Conservation (phyloP, 2,113 vertebrate species). For the Fregetta grallaria region DNA sequence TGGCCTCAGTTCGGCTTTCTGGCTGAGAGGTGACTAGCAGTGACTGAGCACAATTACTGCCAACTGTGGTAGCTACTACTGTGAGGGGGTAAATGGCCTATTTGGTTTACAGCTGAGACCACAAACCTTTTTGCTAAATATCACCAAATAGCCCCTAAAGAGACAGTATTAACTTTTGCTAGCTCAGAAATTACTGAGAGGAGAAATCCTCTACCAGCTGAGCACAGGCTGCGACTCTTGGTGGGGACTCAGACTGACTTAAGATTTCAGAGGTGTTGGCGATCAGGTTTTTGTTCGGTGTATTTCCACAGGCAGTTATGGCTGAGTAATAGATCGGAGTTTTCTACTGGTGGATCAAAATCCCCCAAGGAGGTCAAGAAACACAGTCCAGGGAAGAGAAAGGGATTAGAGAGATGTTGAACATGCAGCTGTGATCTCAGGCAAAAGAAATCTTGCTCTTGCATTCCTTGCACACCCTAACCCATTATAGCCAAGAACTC, state of each 20-base stretch:
- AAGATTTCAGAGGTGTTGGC: background rate
- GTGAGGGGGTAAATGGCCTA: background rate
- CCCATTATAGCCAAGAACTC: background rate
- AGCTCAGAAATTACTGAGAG: background rate
- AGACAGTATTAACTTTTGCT: background rate
- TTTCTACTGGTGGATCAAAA: background rate
- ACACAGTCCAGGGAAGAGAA: background rate
- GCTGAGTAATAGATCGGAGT: background rate
- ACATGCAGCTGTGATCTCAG: background rate
- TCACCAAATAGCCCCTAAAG: background rate
- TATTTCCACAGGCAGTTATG: background rate
- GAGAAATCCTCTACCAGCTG: background rate
- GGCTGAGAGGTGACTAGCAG: background rate
- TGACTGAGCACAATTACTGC: background rate
- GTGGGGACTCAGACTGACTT: background rate
- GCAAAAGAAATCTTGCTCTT: background rate
- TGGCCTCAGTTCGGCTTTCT: background rate
- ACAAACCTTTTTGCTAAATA: background rate
- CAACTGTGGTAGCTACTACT: background rate
- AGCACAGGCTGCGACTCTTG: fast-evolving
- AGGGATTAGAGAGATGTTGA: background rate
- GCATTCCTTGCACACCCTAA: background rate
- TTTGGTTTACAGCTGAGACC: background rate
- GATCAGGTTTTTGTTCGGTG: background rate
- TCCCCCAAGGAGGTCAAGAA: background rate